Evolutionary conservation across 1,140 invertebrate species (phyloP), one percentile per base, ranked within the genome.

Genomic region (Hirudo medicinalis): DNA sequence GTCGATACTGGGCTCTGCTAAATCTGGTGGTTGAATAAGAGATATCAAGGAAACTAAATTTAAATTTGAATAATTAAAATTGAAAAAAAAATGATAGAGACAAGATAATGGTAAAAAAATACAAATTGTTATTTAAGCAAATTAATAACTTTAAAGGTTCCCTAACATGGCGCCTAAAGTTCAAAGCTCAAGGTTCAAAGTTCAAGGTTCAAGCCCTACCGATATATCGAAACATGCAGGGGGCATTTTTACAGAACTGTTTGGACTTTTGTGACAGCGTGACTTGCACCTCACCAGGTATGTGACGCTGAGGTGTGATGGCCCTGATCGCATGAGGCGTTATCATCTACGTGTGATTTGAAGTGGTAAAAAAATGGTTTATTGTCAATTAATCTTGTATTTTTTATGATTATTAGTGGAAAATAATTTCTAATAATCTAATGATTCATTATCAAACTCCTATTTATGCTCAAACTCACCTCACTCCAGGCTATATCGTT

Each of bases 401-500:
- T n/a, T n/a, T n/a, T n/a, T n/a, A n/a, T n/a, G n/a, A n/a, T n/a
- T n/a, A n/a, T n/a, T n/a, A n/a, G n/a, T n/a, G n/a, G n/a, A n/a
- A n/a, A n/a, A n/a, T n/a, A n/a, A n/a, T n/a, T n/a, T n/a, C n/a
- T n/a, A n/a, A n/a, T n/a, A n/a, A n/a, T n/a, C n/a, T n/a, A n/a
- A n/a, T n/a, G n/a, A n/a, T n/a, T n/a, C n/a, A n/a, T n/a, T n/a
- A n/a, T n/a, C n/a, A n/a, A n/a, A n/a, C n/a, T n/a, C n/a, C n/a
- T n/a, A n/a, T n/a, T n/a, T n/a, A n/a, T n/a, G n/a, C n/a, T 17
- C 15, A 2, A 49, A 9, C 83, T 86, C 80, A 94, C 91, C 88
- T 99, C 97, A 81, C 93, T 97, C 94, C 95, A 99, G n/a, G 98
- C 95, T 9, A 97, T 84, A 89, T 95, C 95, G 0, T 93, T 94